Percentiles rank a stretch among this genome's conserved stretches.
These are phyloP conservation scores for Trachymyrmex cornetzi DNA, from an alignment of 1,140 invertebrate genomes.

Conservation along the genomic window DNA sequence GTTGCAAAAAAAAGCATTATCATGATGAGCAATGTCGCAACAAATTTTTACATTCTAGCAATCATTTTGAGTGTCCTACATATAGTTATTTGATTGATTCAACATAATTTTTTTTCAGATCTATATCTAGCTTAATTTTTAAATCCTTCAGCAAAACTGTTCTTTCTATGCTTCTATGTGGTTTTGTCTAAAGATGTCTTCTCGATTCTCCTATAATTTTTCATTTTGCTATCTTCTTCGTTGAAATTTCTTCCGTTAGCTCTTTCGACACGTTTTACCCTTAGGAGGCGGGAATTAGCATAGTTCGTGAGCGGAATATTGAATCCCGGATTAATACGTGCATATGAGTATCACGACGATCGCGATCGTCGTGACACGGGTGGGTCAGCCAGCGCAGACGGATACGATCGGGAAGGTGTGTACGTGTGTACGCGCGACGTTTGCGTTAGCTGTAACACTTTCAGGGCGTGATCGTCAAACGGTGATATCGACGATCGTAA, in stretches of 20 bases:
- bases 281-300: slow-evolving; percentile 51
- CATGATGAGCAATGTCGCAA: too few relatives aligned
- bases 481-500: slow-evolving; percentile 75
- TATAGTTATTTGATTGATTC: too few relatives aligned
- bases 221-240: background rate
- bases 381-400: slow-evolving; percentile 4
- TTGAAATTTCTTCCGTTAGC: slow-evolving; percentile 23
- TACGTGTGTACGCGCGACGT: slow-evolving; percentile 25
- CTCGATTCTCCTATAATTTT: too few relatives aligned
- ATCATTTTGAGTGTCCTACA: too few relatives aligned
- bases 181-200: background rate
- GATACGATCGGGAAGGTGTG: background rate
- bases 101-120: too few relatives aligned
- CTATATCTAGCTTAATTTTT: too few relatives aligned
- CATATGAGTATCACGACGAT: slow-evolving; percentile 12
- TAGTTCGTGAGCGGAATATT: slow-evolving; percentile 64
- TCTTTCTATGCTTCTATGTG: too few relatives aligned
- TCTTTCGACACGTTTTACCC: background rate
- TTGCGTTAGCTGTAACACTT: slow-evolving; percentile 72
- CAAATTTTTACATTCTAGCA: too few relatives aligned
- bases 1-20: too few relatives aligned
- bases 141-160: too few relatives aligned
- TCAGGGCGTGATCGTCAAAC: slow-evolving; percentile 71
- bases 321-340: slow-evolving; percentile 22
- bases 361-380: slow-evolving; percentile 52